These are phyloP conservation scores for Glossophaga mutica DNA, from an alignment of 2,797 vertebrate species.

Conservation along the genomic window DNA sequence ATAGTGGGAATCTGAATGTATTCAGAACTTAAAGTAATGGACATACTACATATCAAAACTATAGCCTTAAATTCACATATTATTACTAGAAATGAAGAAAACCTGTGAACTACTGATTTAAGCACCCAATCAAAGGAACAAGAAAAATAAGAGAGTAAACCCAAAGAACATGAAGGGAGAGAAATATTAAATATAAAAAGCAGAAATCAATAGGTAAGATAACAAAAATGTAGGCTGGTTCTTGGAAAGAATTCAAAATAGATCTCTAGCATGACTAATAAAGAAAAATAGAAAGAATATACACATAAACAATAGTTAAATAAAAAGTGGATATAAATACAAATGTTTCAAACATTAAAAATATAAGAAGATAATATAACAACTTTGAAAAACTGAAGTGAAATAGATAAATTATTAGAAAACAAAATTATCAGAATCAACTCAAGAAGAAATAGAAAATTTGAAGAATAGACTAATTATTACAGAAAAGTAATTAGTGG, in stretches of 20 bases:
- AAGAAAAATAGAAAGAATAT: background rate
- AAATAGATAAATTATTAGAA: slow-evolving; percentile 4
- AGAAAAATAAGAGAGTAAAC: background rate
- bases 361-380: background rate
- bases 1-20: background rate
- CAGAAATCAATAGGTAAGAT: background rate
- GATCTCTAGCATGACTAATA: background rate
- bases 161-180: background rate
- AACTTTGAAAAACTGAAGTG: background rate
- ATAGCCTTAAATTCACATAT: background rate
- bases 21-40: background rate
- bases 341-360: background rate
- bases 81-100: background rate
- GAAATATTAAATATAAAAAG: background rate
- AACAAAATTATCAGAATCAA: slow-evolving; percentile 5
- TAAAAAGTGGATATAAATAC: background rate
- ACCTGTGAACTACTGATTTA: background rate
- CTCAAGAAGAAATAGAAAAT: background rate
- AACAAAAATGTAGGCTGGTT: background rate
- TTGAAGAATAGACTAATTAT: background rate
- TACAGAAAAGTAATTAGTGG: background rate
- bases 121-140: background rate
- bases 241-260: background rate
- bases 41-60: background rate
- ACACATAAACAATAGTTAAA: background rate